Base-by-base conservation (phyloP, 2,113 vertebrate genomes). In the Peucedramus taeniatus region DNA sequence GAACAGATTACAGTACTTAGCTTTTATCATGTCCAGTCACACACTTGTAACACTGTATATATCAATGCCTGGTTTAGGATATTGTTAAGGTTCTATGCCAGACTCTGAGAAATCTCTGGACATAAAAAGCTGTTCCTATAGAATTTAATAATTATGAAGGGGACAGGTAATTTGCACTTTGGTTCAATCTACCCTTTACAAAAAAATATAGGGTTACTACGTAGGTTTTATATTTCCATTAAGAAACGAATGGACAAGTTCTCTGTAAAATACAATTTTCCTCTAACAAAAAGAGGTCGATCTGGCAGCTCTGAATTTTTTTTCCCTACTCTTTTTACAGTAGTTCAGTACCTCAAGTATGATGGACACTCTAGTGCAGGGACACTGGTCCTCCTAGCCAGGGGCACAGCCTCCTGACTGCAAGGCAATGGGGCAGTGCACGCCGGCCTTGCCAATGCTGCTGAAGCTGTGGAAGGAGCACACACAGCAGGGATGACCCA, bases 1-100 rank as follows among this genome's bases (percentile, higher is more conserved):
- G 71, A 97, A 96, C 47, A 97, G 71, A 96, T 89, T 85, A 76
- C 45, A 84, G 72, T 89, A 89, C 82, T 96, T 95, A 96, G 61
- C 39, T 96, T 97, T 97, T 85, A 76, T 79, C n/a, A 15, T 35
- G 64, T 78, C 84, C 10, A 39, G 26, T 82, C 68, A 83, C 61
- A 89, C 49, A 49, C 42, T 90, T 75, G 47, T 27, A 59, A 65
- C 64, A 49, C 35, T 70, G 49, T 75, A 64, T 69, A 76, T 74
- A 89, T 79, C 65, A 82, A 40, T 84, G 66, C 26, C 69, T n/a
- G 10, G 60, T 96, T 96, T 60, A 96, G 88, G 86, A 87, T 56
- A 78, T 39, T 15, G 6, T n/a, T 54, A 49, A 61, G 11, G 18
- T 37, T 10, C 10, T 89, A 40, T 72, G 47, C 15, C 3, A n/a